A percentile compares a stretch with the other conserved stretches of the same genome.
These are phyloP conservation scores for Alligator sinensis DNA, from an alignment of 2,113 vertebrate genomes.

Conservation along the genomic window DNA sequence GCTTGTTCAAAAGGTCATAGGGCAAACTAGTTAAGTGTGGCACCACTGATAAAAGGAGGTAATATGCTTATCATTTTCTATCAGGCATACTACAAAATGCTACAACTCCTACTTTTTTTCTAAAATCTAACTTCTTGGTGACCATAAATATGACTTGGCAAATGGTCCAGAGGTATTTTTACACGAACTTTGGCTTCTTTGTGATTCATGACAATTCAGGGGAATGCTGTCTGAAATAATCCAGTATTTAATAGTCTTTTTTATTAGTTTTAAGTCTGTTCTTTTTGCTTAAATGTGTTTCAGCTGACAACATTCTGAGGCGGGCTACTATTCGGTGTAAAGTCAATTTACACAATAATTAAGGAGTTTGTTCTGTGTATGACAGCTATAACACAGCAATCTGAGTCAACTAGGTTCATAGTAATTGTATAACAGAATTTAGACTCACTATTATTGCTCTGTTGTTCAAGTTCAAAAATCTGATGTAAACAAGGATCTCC, in stretches of 20 bases:
- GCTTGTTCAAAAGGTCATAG: constrained; percentile 42
- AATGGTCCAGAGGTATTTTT: neutral
- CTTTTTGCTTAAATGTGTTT: neutral
- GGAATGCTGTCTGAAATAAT: neutral
- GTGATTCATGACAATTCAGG: neutral
- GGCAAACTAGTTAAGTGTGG: neutral
- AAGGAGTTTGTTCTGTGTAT: neutral
- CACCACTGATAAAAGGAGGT: neutral
- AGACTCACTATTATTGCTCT: neutral
- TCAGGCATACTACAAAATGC: neutral
- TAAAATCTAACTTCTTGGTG: neutral
- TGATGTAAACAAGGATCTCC: neutral
- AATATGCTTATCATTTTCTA: neutral
- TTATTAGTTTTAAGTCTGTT: neutral
- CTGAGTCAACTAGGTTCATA: neutral
- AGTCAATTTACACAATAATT: constrained; percentile 39
- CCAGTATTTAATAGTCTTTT: neutral
- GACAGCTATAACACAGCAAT: constrained; percentile 8
- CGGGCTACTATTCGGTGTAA: constrained; percentile 17
- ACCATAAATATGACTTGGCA: neutral
- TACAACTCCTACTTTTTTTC: neutral
- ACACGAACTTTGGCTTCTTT: neutral
- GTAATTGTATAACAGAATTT: neutral
- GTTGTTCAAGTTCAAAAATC: constrained; percentile 3
- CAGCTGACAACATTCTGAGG: neutral